Percentiles rank a stretch among this genome's conserved stretches.
phyloP scores from a whole-genome alignment of 2,113 vertebrate genomes.

The Xenopus tropicalis region UCB_Xtro_10.0 CM004443.2:169668501-169669000 shows the following conservation, averaged over 20 bases:
- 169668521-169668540: no score
- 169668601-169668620: slow-evolving; percentile 38
- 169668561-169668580: neutral
- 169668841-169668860: neutral
- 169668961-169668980: slow-evolving; percentile 83
- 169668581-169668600: neutral
- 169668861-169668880: neutral
- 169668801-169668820: slow-evolving; percentile 49
- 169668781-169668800: no score
- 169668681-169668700: slow-evolving; percentile 63
- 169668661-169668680: slow-evolving; percentile 56
- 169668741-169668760: slow-evolving; percentile 51
- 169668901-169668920: slow-evolving; percentile 82
- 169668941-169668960: slow-evolving; percentile 94
- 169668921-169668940: slow-evolving; percentile 86
- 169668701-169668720: slow-evolving; percentile 54
- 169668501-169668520: no score
- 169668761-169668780: slow-evolving; percentile 53
- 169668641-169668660: no score
- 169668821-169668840: slow-evolving; percentile 43
- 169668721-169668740: slow-evolving; percentile 54
- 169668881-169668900: slow-evolving; percentile 63
- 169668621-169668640: no score
- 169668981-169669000: slow-evolving; percentile 1
- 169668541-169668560: neutral